Evolutionary conservation across 2,113 vertebrate species (phyloP).

Genomic region (Urocitellus parryii): DNA sequence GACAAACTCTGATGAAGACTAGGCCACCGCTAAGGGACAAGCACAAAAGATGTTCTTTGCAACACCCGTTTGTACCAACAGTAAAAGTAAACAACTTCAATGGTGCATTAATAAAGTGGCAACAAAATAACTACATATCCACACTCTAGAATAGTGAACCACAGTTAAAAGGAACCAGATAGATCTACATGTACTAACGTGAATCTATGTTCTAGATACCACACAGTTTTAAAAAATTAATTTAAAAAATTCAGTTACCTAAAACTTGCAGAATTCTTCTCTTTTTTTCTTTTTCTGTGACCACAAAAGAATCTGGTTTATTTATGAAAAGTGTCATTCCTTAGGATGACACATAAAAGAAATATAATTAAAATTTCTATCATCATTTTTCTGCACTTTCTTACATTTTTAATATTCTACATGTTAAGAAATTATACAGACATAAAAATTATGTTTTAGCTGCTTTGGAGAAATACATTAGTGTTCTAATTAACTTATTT

Average conservation of each 20-base stretch:
- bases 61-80: neutral
- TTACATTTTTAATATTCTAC: neutral
- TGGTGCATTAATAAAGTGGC: neutral
- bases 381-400: neutral
- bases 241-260: neutral
- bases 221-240: neutral
- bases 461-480: neutral
- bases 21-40: neutral
- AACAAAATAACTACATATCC: neutral
- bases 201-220: neutral
- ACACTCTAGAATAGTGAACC: neutral
- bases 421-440: neutral
- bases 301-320: conserved; percentile 14
- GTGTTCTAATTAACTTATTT: neutral
- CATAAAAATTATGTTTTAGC: neutral
- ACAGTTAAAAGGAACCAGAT: neutral
- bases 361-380: neutral
- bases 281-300: neutral
- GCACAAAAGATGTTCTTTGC: neutral
- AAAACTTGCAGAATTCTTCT: neutral
- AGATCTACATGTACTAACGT: neutral
- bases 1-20: neutral
- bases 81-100: neutral
- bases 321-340: conserved; percentile 26
- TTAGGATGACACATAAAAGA: neutral